Percentiles rank a stretch among this genome's conserved stretches.
Evolutionary conservation across 2,797 vertebrate species (phyloP).

Genomic region (Sternarchorhynchus goeldii): DNA sequence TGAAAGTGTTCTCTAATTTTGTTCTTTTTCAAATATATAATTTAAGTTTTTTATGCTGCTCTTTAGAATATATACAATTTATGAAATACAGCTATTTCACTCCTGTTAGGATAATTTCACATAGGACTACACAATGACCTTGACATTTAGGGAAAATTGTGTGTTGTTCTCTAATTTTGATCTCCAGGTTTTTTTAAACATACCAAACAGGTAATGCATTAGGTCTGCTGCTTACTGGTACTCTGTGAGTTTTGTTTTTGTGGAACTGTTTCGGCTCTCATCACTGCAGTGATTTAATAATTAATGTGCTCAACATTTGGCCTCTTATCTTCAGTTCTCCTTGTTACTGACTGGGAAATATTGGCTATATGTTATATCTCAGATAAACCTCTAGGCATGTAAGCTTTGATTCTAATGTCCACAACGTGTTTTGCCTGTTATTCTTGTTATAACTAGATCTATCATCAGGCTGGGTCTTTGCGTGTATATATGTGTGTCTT

Average conservation of each 20-base stretch:
- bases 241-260: neutral
- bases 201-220: neutral
- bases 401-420: slow-evolving; percentile 16
- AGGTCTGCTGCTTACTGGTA: too few species aligned
- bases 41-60: too few species aligned
- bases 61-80: too few species aligned
- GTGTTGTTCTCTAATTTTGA: too few species aligned
- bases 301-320: slow-evolving; percentile 49
- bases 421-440: neutral
- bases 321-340: slow-evolving; percentile 56
- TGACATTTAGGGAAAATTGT: too few species aligned
- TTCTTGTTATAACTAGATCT: neutral
- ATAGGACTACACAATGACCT: too few species aligned
- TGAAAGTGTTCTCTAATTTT: too few species aligned
- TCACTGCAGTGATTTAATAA: slow-evolving; percentile 45
- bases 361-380: slow-evolving; percentile 57
- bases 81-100: too few species aligned
- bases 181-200: neutral
- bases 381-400: slow-evolving; percentile 39
- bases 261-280: slow-evolving; percentile 58
- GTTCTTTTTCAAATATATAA: too few species aligned
- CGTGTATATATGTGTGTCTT: slow-evolving; percentile 4
- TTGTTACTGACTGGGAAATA: slow-evolving; percentile 62
- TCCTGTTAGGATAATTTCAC: too few species aligned
- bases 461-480: slow-evolving; percentile 14